These are phyloP conservation scores for Drepanosiphum platanoidis DNA, from an alignment of 2,888 invertebrate genomes.

Conservation along the genomic window DNA sequence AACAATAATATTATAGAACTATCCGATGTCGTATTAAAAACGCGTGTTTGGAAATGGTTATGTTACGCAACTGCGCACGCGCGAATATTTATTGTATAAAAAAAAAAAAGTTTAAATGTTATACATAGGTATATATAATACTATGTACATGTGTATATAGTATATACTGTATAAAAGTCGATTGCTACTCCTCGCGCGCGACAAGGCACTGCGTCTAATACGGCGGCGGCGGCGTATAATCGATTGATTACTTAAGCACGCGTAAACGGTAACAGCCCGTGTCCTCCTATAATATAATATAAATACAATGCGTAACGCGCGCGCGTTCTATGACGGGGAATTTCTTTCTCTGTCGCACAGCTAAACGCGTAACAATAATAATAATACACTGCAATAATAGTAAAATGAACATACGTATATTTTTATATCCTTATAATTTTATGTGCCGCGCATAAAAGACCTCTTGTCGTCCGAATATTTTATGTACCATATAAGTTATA, in stretches of 20 bases:
- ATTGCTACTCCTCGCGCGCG: slow-evolving; percentile 9
- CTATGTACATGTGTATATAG: neutral
- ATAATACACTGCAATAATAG: slow-evolving; percentile 39
- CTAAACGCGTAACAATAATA: neutral
- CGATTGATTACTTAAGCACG: slow-evolving; percentile 58
- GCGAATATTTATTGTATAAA: neutral
- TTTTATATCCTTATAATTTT: neutral
- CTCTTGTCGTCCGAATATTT: slow-evolving; percentile 12
- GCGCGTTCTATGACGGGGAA: neutral
- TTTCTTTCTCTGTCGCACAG: neutral
- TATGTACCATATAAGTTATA: neutral
- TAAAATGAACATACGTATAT: slow-evolving; percentile 32
- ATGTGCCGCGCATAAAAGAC: slow-evolving; percentile 40
- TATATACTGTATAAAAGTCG: neutral
- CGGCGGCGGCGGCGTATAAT: neutral
- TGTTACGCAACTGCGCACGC: neutral
- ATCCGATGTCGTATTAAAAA: too few species aligned
- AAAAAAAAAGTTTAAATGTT: neutral
- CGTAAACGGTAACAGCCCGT: slow-evolving; percentile 38
- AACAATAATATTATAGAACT: too few species aligned
- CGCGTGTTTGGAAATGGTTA: too few species aligned
- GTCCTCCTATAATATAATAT: too few species aligned
- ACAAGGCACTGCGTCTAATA: too few species aligned
- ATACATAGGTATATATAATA: neutral
- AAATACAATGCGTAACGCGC: too few species aligned